Evolutionary conservation across 2,113 vertebrate species (phyloP).

Genomic region (Mohoua ochrocephala): DNA sequence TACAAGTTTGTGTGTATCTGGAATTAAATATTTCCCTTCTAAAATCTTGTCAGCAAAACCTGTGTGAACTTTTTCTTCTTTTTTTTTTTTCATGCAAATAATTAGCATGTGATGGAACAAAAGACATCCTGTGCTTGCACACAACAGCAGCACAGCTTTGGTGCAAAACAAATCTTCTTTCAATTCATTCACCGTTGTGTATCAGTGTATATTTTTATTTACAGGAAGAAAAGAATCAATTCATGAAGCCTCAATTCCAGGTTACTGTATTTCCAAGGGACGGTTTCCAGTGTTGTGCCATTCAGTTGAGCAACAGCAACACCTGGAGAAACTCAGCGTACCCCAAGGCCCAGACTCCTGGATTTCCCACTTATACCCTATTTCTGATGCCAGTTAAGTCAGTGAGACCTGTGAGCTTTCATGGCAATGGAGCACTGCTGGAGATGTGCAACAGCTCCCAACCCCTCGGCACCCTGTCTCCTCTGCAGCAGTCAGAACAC

Average conservation of each 20-base stretch:
- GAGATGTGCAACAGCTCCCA: neutral
- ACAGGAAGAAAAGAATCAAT: neutral
- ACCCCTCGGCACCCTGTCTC: neutral
- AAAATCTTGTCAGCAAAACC: conserved; percentile 3
- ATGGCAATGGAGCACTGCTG: neutral
- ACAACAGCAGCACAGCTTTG: neutral
- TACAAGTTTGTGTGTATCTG: neutral
- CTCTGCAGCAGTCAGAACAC: neutral
- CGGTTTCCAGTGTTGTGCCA: neutral
- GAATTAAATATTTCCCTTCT: conserved; percentile 13
- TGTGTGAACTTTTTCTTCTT: neutral
- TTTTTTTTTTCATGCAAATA: neutral
- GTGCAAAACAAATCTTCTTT: neutral
- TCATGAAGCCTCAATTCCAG: neutral
- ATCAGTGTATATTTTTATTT: neutral
- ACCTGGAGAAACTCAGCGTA: neutral
- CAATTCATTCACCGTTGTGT: neutral
- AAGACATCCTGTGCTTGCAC: neutral
- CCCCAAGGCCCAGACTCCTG: neutral
- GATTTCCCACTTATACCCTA: neutral
- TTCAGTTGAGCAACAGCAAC: neutral
- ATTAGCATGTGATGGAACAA: neutral
- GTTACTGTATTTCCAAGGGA: neutral
- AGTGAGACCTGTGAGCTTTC: neutral
- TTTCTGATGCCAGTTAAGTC: neutral